Evolutionary conservation across 2,113 vertebrate genomes (phyloP).

Genomic region (rabbit (Oryctolagus cuniculus)): DNA sequence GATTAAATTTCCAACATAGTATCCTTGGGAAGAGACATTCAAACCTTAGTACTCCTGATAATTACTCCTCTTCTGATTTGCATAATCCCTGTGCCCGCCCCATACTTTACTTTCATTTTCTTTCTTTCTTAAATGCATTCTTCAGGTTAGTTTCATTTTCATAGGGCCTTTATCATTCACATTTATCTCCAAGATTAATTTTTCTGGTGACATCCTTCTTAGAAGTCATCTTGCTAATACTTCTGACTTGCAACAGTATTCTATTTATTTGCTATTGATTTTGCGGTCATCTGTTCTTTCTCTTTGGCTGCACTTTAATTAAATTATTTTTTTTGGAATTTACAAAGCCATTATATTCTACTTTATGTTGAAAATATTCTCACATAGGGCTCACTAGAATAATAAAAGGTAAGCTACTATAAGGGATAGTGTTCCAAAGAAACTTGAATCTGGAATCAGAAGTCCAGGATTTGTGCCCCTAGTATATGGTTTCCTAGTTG

Average conservation of each 20-base stretch:
- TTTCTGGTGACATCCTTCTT: background rate
- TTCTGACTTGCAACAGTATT: background rate
- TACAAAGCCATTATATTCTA: background rate
- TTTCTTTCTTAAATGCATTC: background rate
- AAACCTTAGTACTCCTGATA: background rate
- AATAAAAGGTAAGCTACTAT: background rate
- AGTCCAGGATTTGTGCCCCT: background rate
- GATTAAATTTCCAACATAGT: too few species aligned
- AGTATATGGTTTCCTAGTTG: background rate
- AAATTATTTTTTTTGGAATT: slow-evolving; percentile 24
- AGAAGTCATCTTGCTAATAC: background rate
- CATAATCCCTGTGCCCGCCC: rapidly evolving
- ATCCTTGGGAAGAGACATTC: too few species aligned
- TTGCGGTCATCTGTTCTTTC: background rate
- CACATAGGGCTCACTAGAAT: background rate
- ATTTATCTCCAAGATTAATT: background rate
- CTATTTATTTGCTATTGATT: background rate
- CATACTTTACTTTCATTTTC: background rate
- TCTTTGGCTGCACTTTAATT: background rate
- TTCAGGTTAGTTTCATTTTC: background rate
- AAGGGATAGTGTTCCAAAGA: background rate
- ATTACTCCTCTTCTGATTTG: background rate
- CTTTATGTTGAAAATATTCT: background rate
- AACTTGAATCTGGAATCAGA: background rate
- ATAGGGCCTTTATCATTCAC: background rate